Conservation (phyloP, 2,797 vertebrate genomes). For the Apogon talboti region DNA sequence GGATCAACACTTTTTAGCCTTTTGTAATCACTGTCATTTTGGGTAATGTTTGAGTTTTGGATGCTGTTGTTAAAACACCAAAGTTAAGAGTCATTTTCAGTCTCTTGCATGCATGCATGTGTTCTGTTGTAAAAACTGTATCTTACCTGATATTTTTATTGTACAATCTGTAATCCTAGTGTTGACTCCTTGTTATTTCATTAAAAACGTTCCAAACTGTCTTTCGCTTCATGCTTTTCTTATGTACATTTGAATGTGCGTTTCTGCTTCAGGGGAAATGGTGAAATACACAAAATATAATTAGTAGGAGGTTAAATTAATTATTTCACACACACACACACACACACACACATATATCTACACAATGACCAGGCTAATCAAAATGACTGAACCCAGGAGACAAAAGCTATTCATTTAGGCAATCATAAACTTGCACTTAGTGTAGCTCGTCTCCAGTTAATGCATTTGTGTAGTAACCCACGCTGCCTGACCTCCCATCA, state of each 20-base stretch:
- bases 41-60: neutral
- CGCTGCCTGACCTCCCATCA: slow-evolving; percentile 43
- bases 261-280: slow-evolving; percentile 5
- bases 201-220: slow-evolving; percentile 49
- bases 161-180: neutral
- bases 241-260: slow-evolving; percentile 11
- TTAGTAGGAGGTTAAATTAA: slow-evolving; percentile 20
- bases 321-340: slow-evolving; percentile 11
- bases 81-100: neutral
- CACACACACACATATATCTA: slow-evolving; percentile 20
- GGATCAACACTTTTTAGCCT: neutral
- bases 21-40: too few species aligned
- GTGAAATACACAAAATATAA: slow-evolving; percentile 19
- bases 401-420: slow-evolving; percentile 53
- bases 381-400: slow-evolving; percentile 52
- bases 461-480: slow-evolving; percentile 35
- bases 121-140: neutral
- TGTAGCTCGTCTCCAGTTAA: slow-evolving; percentile 30
- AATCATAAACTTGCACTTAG: slow-evolving; percentile 48
- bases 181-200: slow-evolving; percentile 18
- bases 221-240: slow-evolving; percentile 28
- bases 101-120: neutral
- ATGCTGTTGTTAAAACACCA: slow-evolving; percentile 16
- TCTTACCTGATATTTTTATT: neutral
- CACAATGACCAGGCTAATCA: slow-evolving; percentile 40